Conservation (phyloP, 2,797 vertebrate genomes). For the Sebastes flavidus region DNA sequence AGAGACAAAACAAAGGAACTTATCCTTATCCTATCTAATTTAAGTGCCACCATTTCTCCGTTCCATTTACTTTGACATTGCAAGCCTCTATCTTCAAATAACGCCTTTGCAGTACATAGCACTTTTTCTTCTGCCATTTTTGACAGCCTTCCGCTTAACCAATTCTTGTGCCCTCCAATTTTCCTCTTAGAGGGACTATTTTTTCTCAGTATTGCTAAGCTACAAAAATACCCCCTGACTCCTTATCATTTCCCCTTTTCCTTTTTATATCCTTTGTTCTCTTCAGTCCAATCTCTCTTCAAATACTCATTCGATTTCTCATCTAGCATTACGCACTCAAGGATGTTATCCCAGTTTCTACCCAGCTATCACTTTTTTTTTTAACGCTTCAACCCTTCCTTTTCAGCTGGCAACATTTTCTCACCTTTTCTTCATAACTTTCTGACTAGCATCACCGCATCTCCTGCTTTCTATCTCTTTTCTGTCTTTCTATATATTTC, state of each 20-base stretch:
- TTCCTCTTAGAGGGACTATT: slow-evolving; percentile 39
- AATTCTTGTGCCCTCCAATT: slow-evolving; percentile 36
- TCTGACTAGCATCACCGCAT: neutral
- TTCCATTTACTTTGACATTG: slow-evolving; percentile 16
- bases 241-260: slow-evolving; percentile 10
- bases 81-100: slow-evolving; percentile 25
- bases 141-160: slow-evolving; percentile 32
- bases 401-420: slow-evolving; percentile 12
- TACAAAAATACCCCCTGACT: slow-evolving; percentile 38
- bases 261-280: slow-evolving; percentile 37
- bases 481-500: neutral
- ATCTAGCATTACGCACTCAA: neutral
- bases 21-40: neutral
- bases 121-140: slow-evolving; percentile 21
- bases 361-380: neutral
- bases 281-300: slow-evolving; percentile 15
- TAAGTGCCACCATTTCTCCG: neutral
- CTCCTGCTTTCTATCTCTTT: neutral
- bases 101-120: neutral
- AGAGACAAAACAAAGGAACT: slow-evolving; percentile 1
- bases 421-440: neutral
- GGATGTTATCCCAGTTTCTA: slow-evolving; percentile 11
- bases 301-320: slow-evolving; percentile 9
- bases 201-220: slow-evolving; percentile 27
- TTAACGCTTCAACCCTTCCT: neutral